These are phyloP conservation scores for Liolophura sinensis DNA, from an alignment of 1,140 invertebrate species.

Conservation along the genomic window DNA sequence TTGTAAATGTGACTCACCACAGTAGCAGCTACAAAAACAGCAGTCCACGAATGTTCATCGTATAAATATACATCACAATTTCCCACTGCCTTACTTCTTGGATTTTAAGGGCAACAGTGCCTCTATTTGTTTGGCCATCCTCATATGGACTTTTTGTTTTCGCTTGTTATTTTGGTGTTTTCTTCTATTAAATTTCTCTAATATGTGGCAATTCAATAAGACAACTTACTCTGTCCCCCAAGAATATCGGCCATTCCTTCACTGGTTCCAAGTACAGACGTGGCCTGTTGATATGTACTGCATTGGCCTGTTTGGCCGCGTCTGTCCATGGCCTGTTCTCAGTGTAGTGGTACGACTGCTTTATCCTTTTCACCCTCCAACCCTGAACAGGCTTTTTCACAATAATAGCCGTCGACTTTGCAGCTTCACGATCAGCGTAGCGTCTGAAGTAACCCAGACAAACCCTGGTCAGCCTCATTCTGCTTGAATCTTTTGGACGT, in stretches of 20 bases:
- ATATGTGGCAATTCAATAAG: background rate
- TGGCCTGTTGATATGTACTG: slow-evolving; percentile 1
- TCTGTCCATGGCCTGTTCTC: slow-evolving; percentile 36
- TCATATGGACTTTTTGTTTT: no score
- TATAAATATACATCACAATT: no score
- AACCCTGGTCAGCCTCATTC: slow-evolving; percentile 25
- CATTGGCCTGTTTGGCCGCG: slow-evolving; percentile 27
- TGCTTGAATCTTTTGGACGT: background rate
- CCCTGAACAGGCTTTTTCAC: slow-evolving; percentile 26
- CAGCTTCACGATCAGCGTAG: slow-evolving; percentile 29
- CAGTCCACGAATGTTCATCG: no score
- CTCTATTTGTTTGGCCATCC: no score
- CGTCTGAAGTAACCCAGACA: slow-evolving; percentile 29
- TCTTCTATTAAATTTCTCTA: no score
- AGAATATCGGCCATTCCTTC: slow-evolving; percentile 31
- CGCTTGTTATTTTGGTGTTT: no score
- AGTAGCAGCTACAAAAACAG: no score
- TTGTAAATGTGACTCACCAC: no score
- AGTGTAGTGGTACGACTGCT: slow-evolving; percentile 20
- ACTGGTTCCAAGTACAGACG: slow-evolving; percentile 23
- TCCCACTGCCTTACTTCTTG: no score
- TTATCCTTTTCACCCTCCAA: slow-evolving; percentile 21
- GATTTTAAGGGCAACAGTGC: no score
- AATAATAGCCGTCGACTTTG: slow-evolving; percentile 18
- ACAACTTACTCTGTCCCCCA: slow-evolving; percentile 33